Base-by-base conservation (phyloP, 1,140 invertebrate species). In the Muscidifurax raptorellus region DNA sequence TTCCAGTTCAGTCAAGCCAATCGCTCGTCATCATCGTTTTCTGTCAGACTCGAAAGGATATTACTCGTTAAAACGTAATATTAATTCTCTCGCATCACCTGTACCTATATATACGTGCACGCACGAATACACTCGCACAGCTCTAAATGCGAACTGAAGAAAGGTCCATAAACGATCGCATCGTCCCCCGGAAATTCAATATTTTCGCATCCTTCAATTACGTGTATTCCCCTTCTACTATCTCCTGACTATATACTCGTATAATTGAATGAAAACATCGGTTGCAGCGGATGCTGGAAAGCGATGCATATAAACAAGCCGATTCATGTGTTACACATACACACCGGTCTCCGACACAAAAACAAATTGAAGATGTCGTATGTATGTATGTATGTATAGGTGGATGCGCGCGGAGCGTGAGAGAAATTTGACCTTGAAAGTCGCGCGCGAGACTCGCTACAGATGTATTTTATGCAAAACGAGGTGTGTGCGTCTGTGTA, bases 161-260 rank as follows among this genome's bases (percentile, higher is more conserved):
- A 76, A 47, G 74, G 74, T n/a, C 12, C 74, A n/a, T 76, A 76
- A 76, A 76, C 40, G 74, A 44, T 36, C 28, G 22, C 71, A 47
- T 69, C 32, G 40, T 82, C 47, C 71, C 32, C 80, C 52, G 80
- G 80, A 75, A 75, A 64, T 75, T 82, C 71, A 66, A 82, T 75
- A 44, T 82, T 82, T 82, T 82, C 18, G 22, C 71, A 66, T 75
- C 71, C 71, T 66, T 40, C 72, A 27, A 82, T 75, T 32, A 44
- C 52, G 15, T n/a, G 9, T 30, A 30, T 18, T 27, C 18, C 4
- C 30, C 52, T 7, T 2, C 30, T 27, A 47, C 15, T 27, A 44
- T n/a, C 47, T 15, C 3, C 6, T 32, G 52, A 6, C 28, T 66
- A 66, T 72, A 47, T 15, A 28, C 71, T 36, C 27, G 15, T 52